These are phyloP conservation scores for Deilephila porcellus DNA, from an alignment of 2,888 invertebrate species.

Conservation along the genomic window DNA sequence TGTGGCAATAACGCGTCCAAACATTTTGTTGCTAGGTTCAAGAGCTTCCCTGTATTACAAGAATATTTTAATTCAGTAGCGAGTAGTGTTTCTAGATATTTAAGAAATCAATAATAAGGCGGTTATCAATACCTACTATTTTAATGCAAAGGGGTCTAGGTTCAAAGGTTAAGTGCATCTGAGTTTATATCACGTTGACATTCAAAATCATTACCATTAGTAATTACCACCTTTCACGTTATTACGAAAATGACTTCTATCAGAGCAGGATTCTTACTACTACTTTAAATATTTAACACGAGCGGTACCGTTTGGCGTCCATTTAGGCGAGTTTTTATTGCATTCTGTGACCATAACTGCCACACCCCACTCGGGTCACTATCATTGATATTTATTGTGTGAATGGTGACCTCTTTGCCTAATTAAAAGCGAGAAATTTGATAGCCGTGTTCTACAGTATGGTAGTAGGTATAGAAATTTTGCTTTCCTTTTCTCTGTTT, in stretches of 20 bases:
- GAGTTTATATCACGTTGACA: neutral
- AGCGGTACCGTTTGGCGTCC: neutral
- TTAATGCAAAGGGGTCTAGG: neutral
- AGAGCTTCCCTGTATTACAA: no score
- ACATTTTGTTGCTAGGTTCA: no score
- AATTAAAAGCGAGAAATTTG: neutral
- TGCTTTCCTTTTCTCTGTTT: no score
- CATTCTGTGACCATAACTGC: neutral
- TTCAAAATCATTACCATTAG: neutral
- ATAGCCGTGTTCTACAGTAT: neutral
- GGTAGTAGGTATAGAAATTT: no score
- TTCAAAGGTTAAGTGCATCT: constrained; percentile 2
- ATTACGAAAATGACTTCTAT: neutral
- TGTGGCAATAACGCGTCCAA: no score
- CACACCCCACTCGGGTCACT: neutral
- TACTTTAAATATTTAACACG: neutral
- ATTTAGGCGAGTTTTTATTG: constrained; percentile 11
- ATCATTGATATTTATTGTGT: neutral
- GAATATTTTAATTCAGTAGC: no score
- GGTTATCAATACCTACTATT: neutral
- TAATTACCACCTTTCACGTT: neutral
- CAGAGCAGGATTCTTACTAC: neutral
- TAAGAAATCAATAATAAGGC: neutral
- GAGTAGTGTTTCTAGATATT: no score
- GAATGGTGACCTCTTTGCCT: neutral